Conservation (phyloP, 1,140 invertebrate species). For the Drosophila lowei region DNA sequence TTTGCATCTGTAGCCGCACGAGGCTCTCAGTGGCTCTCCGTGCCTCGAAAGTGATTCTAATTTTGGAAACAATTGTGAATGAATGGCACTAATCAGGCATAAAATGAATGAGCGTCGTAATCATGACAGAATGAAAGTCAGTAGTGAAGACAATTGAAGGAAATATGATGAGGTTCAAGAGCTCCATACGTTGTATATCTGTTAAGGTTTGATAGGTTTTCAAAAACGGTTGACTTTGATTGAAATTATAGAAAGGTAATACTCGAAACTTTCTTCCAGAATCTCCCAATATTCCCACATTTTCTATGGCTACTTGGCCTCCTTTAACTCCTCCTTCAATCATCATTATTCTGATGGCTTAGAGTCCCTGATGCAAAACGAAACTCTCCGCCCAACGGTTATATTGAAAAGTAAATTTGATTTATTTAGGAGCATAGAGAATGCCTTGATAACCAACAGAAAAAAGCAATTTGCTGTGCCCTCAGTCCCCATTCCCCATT, state of each 20-base stretch:
- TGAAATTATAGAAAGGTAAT: no score
- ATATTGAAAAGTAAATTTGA: slow-evolving; percentile 68
- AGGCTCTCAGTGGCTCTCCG: slow-evolving; percentile 12
- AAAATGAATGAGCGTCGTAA: neutral
- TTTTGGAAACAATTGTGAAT: slow-evolving; percentile 36
- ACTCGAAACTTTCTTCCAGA: no score
- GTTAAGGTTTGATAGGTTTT: no score
- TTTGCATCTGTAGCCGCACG: slow-evolving; percentile 47
- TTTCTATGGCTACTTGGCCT: neutral
- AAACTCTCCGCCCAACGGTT: slow-evolving; percentile 29
- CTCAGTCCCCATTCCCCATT: neutral
- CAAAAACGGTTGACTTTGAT: no score
- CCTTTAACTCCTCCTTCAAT: no score
- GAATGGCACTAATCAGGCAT: slow-evolving; percentile 18
- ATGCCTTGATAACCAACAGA: slow-evolving; percentile 10
- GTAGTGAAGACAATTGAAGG: no score
- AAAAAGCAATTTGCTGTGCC: slow-evolving; percentile 27
- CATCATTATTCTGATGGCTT: neutral
- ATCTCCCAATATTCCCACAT: neutral
- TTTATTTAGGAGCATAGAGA: slow-evolving; percentile 32
- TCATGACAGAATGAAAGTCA: slow-evolving; percentile 1
- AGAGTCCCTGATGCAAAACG: neutral
- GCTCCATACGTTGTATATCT: no score
- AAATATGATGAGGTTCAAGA: no score
- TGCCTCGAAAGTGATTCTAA: slow-evolving; percentile 25